Conservation (phyloP, 1,140 invertebrate species). For the Centruroides sculpturatus region DNA sequence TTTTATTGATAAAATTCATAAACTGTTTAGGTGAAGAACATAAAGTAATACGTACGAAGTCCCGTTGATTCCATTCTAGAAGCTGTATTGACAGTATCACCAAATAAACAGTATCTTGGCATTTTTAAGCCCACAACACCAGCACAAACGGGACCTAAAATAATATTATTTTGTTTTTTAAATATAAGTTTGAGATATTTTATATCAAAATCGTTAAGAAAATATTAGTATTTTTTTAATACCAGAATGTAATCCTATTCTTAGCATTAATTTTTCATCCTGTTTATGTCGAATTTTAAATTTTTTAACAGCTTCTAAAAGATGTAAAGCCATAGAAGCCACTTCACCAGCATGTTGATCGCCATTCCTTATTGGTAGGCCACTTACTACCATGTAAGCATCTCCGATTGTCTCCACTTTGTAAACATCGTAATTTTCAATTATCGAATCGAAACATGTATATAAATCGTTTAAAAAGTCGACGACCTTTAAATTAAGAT, state of each 20-base stretch:
- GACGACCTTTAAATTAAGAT: conserved; percentile 48
- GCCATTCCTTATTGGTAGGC: conserved; percentile 77
- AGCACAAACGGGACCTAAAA: conserved; percentile 55
- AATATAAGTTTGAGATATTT: too few species aligned
- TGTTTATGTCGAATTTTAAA: conserved; percentile 85
- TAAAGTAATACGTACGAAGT: conserved; percentile 52
- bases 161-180: background rate
- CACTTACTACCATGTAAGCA: conserved; percentile 49
- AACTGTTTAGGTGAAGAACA: background rate
- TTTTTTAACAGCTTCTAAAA: conserved; percentile 71
- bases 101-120: conserved; percentile 70
- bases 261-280: conserved; percentile 73
- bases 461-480: conserved; percentile 77
- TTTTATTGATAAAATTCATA: background rate
- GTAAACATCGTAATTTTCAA: conserved; percentile 83
- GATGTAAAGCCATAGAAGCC: conserved; percentile 86
- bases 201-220: background rate
- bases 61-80: conserved; percentile 50
- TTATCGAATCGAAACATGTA: conserved; percentile 83
- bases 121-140: conserved; percentile 93
- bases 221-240: conserved; percentile 11
- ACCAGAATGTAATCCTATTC: conserved; percentile 92
- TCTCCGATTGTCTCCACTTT: conserved; percentile 52
- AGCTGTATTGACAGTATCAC: conserved; percentile 42
- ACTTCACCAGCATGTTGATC: conserved; percentile 87